phyloP scores from a whole-genome alignment of 2,888 invertebrate species.

The Heliothis peltigera region DNA sequence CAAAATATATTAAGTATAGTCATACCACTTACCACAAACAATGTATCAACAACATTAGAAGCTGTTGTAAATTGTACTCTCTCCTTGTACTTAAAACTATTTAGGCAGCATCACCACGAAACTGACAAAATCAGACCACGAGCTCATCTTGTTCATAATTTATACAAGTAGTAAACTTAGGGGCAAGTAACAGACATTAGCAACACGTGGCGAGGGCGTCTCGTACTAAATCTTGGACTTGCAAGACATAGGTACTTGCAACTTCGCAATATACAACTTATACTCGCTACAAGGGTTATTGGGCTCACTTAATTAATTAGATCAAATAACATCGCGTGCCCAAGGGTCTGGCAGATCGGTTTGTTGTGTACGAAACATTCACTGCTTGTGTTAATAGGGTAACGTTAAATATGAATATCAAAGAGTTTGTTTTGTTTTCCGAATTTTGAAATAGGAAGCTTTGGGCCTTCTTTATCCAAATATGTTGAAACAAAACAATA shows the following conservation, averaged over 20 bases:
- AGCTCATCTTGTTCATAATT: conserved; percentile 56
- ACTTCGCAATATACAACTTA: conserved; percentile 63
- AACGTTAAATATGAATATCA: background rate
- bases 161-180: conserved; percentile 58
- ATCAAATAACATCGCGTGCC: conserved; percentile 44
- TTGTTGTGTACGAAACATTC: conserved; percentile 20
- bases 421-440: background rate
- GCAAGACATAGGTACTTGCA: conserved; percentile 52
- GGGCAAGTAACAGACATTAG: conserved; percentile 59
- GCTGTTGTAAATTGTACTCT: conserved; percentile 21
- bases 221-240: conserved; percentile 70
- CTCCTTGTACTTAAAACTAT: conserved; percentile 30
- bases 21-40: background rate
- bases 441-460: background rate
- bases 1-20: background rate
- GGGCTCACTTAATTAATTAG: conserved; percentile 64
- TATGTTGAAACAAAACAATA: too few species aligned
- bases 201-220: conserved; percentile 65
- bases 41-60: conserved; percentile 9
- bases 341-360: conserved; percentile 27
- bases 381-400: conserved; percentile 7
- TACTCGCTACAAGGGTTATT: conserved; percentile 55
- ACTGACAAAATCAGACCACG: conserved; percentile 58
- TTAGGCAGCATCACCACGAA: conserved; percentile 28
- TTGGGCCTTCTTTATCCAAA: background rate